Base-by-base conservation (phyloP, 2,888 invertebrate species). In the Eilema depressum region DNA sequence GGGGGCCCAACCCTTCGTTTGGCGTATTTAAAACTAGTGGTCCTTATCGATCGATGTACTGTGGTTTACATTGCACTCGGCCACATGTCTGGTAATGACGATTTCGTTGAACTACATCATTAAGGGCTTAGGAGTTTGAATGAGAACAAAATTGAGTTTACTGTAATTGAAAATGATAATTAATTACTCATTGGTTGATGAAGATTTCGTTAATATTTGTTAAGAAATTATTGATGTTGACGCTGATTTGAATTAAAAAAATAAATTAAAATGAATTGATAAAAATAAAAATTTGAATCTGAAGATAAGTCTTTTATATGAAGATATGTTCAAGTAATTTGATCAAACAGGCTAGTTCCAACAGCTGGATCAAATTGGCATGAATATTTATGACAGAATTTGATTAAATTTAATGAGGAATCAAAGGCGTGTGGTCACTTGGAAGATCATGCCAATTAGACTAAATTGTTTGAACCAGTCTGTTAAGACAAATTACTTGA, bases 1-100 rank as follows among this genome's bases (percentile, higher is more conserved):
- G 74, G 76, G 92, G 89, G 87, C 75, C 76, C 86, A 91, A 92
- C 94, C 94, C 94, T 94, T 93, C 91, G 85, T 82, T 88, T 87
- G 77, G 73, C 81, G 86, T 89, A 88, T 92, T 93, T 90, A 91
- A 92, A 92, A 91, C 89, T 90, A 73, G 89, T 88, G 81, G 71
- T 17, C 41, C 17, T 41, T 88, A 92, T 93, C 85, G 92, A 93
- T 91, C 91, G 80, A 47, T 69, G 72, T 77, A 72, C 69, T 81
- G 80, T 81, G 83, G 82, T 82, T 71, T 75, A 72, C 63, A 78
- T 74, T 82, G 81, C 80, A 79, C 71, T 79, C 72, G 75, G 60
- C 70, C 78, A 81, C 74, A 79, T 78, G 78, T 73, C 69, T 76
- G 71, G 61, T 75, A 78, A 75, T 82, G 66, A 75, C 25, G 69